Base-by-base conservation (phyloP, 2,888 invertebrate species). In the Tetanocera ferruginea region DNA sequence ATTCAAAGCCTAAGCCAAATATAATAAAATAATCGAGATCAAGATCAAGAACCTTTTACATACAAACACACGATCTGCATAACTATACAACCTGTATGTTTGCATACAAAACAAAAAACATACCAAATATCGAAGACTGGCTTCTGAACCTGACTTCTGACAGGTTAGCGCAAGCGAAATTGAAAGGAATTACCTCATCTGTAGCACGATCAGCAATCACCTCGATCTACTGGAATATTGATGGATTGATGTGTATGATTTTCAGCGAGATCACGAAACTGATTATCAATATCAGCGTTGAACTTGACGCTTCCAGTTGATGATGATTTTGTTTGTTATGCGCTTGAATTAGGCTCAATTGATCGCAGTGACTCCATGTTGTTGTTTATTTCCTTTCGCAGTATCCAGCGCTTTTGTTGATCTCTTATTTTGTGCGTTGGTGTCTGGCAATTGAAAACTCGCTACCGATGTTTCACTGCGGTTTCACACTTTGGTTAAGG, bases 401-500 rank as follows among this genome's bases (percentile, higher is more conserved):
- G 31, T 31, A 71, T 71, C n/a, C 57, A 57, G 19, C 31, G 43
- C 28, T 23, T 19, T 69, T 23, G 43, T 43, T 11, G 37, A 23
- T 4, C 43, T 17, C 62, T 11, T 66, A 25, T 75, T 17, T 34
- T 49, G 67, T 70, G 75, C 77, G 76, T 77, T 75, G 78, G 78
- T 78, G 78, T 81, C 79, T 75, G 77, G 64, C 80, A 82, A 80
- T 80, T 81, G 77, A 72, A 77, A 79, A 79, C 82, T 82, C 82
- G 88, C 88, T 88, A 88, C 89, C 85, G 89, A 87, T 86, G 85
- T 88, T 88, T 86, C 83, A 84, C 85, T 88, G 88, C 87, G 88
- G 88, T 88, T 88, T 88, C 89, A 88, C 88, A 88, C 88, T 88
- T 88, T 88, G 86, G 86, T 87, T 87, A 87, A 85, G 83, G 83